Base-by-base conservation (phyloP, 53 echinoderm and acorn worm genomes). In the Stichopus horrens region DNA sequence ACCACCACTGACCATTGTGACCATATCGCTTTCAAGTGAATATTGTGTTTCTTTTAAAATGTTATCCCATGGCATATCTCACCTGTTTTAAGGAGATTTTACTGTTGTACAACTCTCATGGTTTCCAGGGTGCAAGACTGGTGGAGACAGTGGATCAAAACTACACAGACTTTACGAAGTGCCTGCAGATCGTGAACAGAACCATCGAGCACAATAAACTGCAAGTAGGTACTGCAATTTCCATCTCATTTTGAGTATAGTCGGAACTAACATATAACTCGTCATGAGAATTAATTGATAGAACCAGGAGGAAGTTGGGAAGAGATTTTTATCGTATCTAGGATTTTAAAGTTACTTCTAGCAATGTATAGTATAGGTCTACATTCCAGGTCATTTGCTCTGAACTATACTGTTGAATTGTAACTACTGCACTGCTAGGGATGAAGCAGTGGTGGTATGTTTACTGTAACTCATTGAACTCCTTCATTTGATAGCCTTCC, bases 121-220 rank as follows among this genome's bases (percentile, higher is more conserved):
- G 18, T 23, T 20, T 75, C 16, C 90, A 96, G 96, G 96, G 96
- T 13, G 90, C 91, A 20, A 89, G 90, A 78, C 81, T 96, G 21
- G 88, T 94, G 7, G 66, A 88, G 57, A 96, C 94, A 4, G 91
- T 88, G 5, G 93, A 94, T 74, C 94, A 94, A 90, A 88, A 93
- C 73, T 88, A 74, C 79, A 96, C 96, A 76, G 96, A 96, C 76
- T 96, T 96, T 89, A 96, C 96, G 5, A 96, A 96, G 74, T 96
- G 96, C 83, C 89, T 96, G 54, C 67, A 92, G 23, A 59, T 96
- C 55, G 94, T 96, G 23, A 7, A 91, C 86, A 86, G 86, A 51
- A 86, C 86, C 16, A 53, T 86, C 53, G 86, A 86, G 52, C 86
- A 86, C 71, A 86, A 86, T 5, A 86, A 86, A 13, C 53, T 86